phyloP scores from a whole-genome alignment of 2,797 vertebrate species.

The Microhierax caerulescens region DNA sequence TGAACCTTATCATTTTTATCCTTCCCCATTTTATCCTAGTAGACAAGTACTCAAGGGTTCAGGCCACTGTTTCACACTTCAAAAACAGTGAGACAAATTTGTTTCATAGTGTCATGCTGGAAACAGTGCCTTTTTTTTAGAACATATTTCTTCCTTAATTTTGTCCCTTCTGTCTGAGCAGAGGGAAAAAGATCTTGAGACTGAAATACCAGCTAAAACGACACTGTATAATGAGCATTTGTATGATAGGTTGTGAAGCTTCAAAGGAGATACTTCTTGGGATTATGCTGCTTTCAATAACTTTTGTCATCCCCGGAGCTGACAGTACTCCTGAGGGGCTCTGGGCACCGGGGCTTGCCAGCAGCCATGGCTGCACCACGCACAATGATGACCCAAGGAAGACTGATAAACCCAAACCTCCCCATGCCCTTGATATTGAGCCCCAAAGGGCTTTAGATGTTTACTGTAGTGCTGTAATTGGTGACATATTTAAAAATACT shows the following conservation, averaged over 20 bases:
- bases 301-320: neutral
- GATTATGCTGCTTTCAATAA: neutral
- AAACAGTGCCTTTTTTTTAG: neutral
- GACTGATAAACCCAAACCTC: neutral
- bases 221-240: neutral
- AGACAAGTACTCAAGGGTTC: fast-evolving
- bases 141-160: neutral
- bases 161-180: neutral
- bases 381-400: neutral
- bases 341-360: neutral
- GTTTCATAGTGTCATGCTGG: neutral
- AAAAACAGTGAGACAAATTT: neutral
- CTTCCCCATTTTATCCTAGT: neutral
- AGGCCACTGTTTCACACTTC: neutral
- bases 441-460: neutral
- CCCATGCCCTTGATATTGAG: neutral
- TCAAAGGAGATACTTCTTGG: neutral
- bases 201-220: neutral
- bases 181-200: neutral
- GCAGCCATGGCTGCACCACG: neutral
- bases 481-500: neutral
- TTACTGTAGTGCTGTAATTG: neutral
- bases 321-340: neutral
- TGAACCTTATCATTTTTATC: neutral
- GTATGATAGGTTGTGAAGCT: neutral